Evolutionary conservation across 2,888 invertebrate species (phyloP), one percentile per base, ranked within the genome.

Genomic region (Rhagonycha fulva): DNA sequence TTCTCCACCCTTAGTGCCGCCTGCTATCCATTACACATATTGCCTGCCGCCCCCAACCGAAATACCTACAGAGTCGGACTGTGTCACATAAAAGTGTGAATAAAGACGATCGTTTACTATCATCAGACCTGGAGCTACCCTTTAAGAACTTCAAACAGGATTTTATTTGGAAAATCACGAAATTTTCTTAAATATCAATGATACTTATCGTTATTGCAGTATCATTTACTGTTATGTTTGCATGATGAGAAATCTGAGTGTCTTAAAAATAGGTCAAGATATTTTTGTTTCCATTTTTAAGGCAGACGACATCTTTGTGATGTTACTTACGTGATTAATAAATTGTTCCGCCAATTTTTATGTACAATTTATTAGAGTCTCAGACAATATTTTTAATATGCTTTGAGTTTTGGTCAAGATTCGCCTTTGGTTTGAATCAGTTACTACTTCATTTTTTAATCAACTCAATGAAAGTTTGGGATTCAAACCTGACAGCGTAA

Each of bases 1-100:
- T 80, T 82, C 79, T 83, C 83, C 83, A 83, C 86, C 87, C 84
- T 84, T 84, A 84, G 85, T 85, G 84, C 86, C 85, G 87, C 87
- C 86, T 86, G 86, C 87, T 88, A 88, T 88, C 88, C 88, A 88
- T 88, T 88, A 89, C 88, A 88, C 86, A 88, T 88, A 88, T 88
- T 89, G 88, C 88, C 86, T 87, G 86, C 86, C 86, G 84, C 85
- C 85, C 84, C 85, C 81, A 80, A 78, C 82, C 80, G 79, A 81
- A 81, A 80, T 80, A 80, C 62, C 78, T 71, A 77, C 83, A 83
- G 83, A 80, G 78, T 67, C 81, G 83, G 81, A 82, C 76, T 77
- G 62, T 26, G 62, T 63, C 26, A 26, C 61, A 23, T 62, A 70
- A 26, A 70, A 68, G 63, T 75, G 75, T 61, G 14, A 70, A 62